Base-by-base conservation (phyloP, 2,888 invertebrate species). In the Rugalucina vietnamica region DNA sequence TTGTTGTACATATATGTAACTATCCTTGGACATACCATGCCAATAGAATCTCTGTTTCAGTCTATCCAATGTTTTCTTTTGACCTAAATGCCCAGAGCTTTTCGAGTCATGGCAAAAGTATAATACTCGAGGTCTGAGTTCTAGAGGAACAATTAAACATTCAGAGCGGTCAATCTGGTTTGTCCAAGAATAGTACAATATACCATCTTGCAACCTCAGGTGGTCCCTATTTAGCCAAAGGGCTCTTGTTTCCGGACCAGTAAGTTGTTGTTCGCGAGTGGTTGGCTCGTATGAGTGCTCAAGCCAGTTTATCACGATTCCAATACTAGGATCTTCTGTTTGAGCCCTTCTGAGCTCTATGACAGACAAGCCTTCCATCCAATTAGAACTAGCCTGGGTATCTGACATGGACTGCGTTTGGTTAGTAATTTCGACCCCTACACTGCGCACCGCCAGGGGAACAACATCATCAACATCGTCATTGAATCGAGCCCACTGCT, bases 41-140 rank as follows among this genome's bases (percentile, higher is more conserved):
- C 82, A 83, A 43, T 72, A 79, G 43, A 57, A 82, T 14, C 27
- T 60, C 36, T 27, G n/a, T 37, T 78, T 79, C 2, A 79, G 32
- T 29, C 75, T 24, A 3, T 3, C 34, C 2, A 74, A 8, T 0
- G 82, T 82, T 34, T 75, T 50, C 1, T 73, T 65, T 36, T 27
- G 29, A 4, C 74, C 78, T 70, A 74, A 79, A 43, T 82, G 82
- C n/a, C 14, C 54, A n/a, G 54, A 54, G 21, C 54, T 24, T 54
- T 54, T 21, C 12, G 54, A 54, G 54, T 54, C 54, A 54, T 54
- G 54, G 21, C 21, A 54, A 54, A n/a, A 54, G n/a, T 54, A 54
- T 54, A 54, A 24, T 4, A 54, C 54, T 54, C 54, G 4, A 54
- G 54, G 54, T 24, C 54, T 54, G 54, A 54, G 54, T 54, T 5